Evolutionary conservation across 2,888 invertebrate genomes (phyloP).

Genomic region (Parthenolecanium corni): DNA sequence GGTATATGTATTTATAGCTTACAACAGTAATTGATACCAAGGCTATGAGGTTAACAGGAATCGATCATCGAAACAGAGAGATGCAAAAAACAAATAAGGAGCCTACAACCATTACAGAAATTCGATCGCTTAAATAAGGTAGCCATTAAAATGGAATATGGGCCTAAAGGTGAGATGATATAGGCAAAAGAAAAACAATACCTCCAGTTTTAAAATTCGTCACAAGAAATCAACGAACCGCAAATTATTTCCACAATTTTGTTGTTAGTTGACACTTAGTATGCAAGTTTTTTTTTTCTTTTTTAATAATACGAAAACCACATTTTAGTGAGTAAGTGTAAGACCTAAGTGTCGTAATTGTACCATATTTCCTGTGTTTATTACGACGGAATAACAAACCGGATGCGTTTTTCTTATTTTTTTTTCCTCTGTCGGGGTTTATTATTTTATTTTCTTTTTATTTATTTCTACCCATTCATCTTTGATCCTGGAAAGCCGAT

Average conservation of each 20-base stretch:
- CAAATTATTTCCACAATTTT: constrained; percentile 18
- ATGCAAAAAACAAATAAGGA: no score
- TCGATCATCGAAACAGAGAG: no score
- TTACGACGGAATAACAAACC: constrained; percentile 16
- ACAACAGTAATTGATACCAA: no score
- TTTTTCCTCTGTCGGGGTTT: constrained; percentile 14
- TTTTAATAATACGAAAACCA: constrained; percentile 3
- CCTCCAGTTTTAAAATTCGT: constrained; percentile 1
- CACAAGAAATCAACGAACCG: constrained; percentile 3
- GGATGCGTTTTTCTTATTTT: constrained; percentile 6
- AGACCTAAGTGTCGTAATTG: constrained; percentile 26
- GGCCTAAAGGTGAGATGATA: no score
- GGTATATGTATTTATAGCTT: no score
- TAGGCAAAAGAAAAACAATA: background rate
- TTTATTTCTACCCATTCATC: constrained; percentile 12
- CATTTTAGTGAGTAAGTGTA: constrained; percentile 19
- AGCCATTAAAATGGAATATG: no score
- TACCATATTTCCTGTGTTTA: constrained; percentile 28
- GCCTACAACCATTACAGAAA: no score
- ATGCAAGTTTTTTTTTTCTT: no score
- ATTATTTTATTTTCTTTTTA: constrained; percentile 19
- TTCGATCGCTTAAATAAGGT: no score
- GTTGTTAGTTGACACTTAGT: constrained; percentile 22
- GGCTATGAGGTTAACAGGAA: no score
- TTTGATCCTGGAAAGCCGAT: constrained; percentile 18